Base-by-base conservation (phyloP, 1,140 invertebrate species). In the Drosophila eugracilis region DNA sequence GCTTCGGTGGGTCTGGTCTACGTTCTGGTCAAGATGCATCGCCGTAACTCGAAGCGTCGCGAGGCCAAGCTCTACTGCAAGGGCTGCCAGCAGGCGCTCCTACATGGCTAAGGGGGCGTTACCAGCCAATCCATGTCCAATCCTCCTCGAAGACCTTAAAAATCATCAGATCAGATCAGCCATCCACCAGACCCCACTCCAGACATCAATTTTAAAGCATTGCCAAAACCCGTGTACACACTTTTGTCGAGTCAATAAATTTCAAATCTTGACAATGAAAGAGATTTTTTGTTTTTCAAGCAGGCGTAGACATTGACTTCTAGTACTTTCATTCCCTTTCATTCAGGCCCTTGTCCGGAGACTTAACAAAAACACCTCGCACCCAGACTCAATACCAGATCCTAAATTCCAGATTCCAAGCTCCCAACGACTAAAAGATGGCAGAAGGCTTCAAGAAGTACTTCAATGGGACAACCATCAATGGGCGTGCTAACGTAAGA, bases 401-500 rank as follows among this genome's bases (percentile, higher is more conserved):
- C 32, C 32, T 12, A 10, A 32, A 14, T 5, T 14, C 17, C 22
- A 39, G 34, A 12, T 39, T 21, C 34, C 48, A 54, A 57, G 19
- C 19, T 22, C 14, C 36, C 22, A 7, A 41, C 65, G n/a, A n/a
- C n/a, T n/a, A n/a, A n/a, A n/a, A n/a, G n/a, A 88, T 88, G 83
- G 60, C 70, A 24, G 83, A 86, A 0, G 83, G 83, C 28, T 81
- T 89, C 19, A 81, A 81, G 50, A 89, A 81, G 50, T 59, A 78
- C 28, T 89, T 89, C 48, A 89, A 89, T 41, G 72, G 74, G 49
- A 67, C 50, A 47, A 89, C 85, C 44, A 53, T 85, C 4, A 58
- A 28, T 12, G 85, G 85, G 2, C 80, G 85, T 1, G 85, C 85
- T n/a, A 89, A 89, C 53, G 85, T 89, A 52, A 88, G 84, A 5